Evolutionary conservation across 2,113 vertebrate genomes (phyloP), one percentile per base, ranked within the genome.

Genomic region (Brachyhypopomus gauderio): DNA sequence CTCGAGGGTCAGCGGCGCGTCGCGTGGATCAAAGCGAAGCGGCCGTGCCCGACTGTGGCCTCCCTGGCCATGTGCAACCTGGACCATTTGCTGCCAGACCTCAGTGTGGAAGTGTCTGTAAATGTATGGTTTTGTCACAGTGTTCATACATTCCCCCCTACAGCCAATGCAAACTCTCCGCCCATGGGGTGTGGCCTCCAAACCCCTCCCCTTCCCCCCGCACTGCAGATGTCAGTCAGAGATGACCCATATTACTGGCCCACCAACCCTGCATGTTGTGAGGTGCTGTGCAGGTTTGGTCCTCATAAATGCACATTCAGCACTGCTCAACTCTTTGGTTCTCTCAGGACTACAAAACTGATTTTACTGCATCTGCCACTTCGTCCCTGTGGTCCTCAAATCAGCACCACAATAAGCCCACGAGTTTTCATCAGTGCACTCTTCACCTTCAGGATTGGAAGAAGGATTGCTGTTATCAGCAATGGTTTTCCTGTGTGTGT

Each of bases 61-160:
- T 87, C 87, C 83, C 72, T 22, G 58, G 75, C 78, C 86, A 88
- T 89, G 83, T 81, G 45, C 45, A 11, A 52, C 84, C 81, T 91
- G 90, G 83, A 84, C 72, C 87, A 76, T 81, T 55, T 72, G 88
- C 87, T 91, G 89, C 83, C 67, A 91, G 90, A 88, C 88, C 91
- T 90, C 87, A 76, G 75, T 60, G 85, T 77, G 87, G 88, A 92
- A 87, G 86, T 86, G 85, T 83, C 84, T 90, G 88, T 89, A 90
- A 91, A 91, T 89, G 88, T 88, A 91, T 87, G 90, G 86, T 89
- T 93, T 92, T 89, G 85, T 88, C 91, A 91, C 87, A 64, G 85
- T 92, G 89, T 90, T 90, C 87, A 89, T 83, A 92, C 89, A 92
- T 92, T 92, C 91, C 88, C 86, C 45, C 25, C 64, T 38, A 83